Evolutionary conservation across 2,113 vertebrate genomes (phyloP).

Genomic region (Amazona vittata): DNA sequence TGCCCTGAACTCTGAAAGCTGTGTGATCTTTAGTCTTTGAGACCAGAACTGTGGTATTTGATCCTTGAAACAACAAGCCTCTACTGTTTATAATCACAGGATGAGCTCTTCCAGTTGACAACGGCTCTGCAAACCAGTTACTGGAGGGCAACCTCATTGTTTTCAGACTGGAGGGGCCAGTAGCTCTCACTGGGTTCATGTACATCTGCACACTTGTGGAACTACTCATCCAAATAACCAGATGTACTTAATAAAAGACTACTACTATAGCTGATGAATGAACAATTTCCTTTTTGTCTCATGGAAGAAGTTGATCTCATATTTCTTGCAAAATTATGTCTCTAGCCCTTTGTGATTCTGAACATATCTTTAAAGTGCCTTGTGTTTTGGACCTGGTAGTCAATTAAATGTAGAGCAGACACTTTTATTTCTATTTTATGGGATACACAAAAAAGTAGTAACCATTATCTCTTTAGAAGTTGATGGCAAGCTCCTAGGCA

Average conservation of each 20-base stretch:
- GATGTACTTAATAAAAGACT: background rate
- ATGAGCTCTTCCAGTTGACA: background rate
- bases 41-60: background rate
- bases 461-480: background rate
- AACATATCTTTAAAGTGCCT: background rate
- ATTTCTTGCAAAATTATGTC: background rate
- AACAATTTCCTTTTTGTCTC: background rate
- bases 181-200: background rate
- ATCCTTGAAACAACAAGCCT: background rate
- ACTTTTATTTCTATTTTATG: background rate
- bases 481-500: background rate
- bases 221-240: background rate
- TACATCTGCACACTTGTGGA: background rate
- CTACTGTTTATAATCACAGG: background rate
- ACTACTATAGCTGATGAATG: background rate
- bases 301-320: background rate
- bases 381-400: background rate
- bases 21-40: background rate
- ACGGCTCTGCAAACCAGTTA: background rate
- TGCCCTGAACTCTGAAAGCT: background rate
- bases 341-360: background rate
- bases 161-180: background rate
- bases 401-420: background rate
- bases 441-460: background rate
- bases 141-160: constrained; percentile 13